A percentile compares a stretch with the other conserved stretches of the same genome.
Conservation (phyloP, 2,888 invertebrate genomes). For the Desoria tigrina region DNA sequence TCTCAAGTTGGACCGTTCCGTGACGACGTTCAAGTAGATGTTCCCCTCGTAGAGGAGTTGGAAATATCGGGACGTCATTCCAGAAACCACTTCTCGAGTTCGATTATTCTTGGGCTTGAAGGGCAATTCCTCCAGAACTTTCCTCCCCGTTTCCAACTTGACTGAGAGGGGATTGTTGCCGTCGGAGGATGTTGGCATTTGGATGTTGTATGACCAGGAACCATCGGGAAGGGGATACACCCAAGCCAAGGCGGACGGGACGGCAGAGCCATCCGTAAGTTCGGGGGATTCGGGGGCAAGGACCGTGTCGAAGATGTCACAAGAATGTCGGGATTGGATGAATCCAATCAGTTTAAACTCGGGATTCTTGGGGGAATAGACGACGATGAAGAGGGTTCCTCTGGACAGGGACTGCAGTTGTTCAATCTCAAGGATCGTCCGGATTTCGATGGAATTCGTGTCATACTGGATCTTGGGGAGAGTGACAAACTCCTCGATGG, state of each 20-base stretch:
- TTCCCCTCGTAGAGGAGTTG: constrained; percentile 81
- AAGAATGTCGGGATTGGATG: constrained; percentile 52
- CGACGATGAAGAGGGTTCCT: constrained; percentile 71
- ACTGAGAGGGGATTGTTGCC: constrained; percentile 45
- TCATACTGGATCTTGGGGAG: constrained; percentile 53
- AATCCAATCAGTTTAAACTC: constrained; percentile 66
- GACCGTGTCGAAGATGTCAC: constrained; percentile 53
- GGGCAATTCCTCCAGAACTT: constrained; percentile 52
- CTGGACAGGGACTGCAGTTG: constrained; percentile 75
- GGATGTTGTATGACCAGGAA: constrained; percentile 53
- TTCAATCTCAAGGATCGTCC: constrained; percentile 73
- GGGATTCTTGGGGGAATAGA: constrained; percentile 70
- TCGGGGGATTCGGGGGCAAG: constrained; percentile 50
- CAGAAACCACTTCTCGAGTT: constrained; percentile 61
- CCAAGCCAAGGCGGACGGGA: constrained; percentile 51
- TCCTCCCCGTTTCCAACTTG: constrained; percentile 53
- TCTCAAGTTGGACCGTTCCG: constrained; percentile 65
- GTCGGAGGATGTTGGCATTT: constrained; percentile 49
- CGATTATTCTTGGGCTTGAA: constrained; percentile 46
- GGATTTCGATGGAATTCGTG: constrained; percentile 72
- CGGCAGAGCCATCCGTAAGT: constrained; percentile 42
- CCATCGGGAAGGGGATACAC: constrained; percentile 53
- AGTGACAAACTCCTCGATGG: constrained; percentile 50
- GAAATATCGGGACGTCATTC: constrained; percentile 75
- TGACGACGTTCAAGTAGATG: constrained; percentile 73